phyloP scores from a whole-genome alignment of 2,797 vertebrate genomes.

The Sciaenops ocellatus region DNA sequence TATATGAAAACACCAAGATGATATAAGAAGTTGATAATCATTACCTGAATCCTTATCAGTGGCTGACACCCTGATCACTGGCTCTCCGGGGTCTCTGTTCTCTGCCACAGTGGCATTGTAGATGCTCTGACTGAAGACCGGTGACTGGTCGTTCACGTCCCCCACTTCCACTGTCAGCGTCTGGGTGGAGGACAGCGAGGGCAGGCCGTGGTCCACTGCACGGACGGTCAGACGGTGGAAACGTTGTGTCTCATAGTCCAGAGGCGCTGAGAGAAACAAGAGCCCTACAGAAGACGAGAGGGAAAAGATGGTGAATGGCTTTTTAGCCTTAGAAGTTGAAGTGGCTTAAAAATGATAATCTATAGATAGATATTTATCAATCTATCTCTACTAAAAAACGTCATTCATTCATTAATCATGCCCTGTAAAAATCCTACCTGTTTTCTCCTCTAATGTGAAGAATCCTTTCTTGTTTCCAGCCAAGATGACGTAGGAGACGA shows the following conservation, averaged over 20 bases:
- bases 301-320: background rate
- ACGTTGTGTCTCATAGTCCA: conserved; percentile 88
- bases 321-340: too few relatives aligned
- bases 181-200: conserved; percentile 89
- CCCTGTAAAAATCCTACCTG: conserved; percentile 83
- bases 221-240: conserved; percentile 84
- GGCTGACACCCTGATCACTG: conserved; percentile 87
- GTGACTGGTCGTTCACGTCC: conserved; percentile 91
- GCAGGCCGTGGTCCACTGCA: conserved; percentile 86
- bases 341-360: too few relatives aligned
- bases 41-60: conserved; percentile 92
- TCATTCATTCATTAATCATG: background rate
- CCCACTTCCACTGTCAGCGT: conserved; percentile 87
- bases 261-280: conserved; percentile 82
- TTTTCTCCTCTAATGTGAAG: conserved; percentile 88
- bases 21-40: background rate
- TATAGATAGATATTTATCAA: too few relatives aligned
- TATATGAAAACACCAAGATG: background rate
- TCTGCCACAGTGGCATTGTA: conserved; percentile 88
- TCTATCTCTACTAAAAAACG: background rate
- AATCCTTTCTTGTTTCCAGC: conserved; percentile 86
- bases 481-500: conserved; percentile 85
- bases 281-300: conserved; percentile 81
- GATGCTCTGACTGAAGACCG: conserved; percentile 83
- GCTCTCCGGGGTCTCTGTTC: conserved; percentile 87